Evolutionary conservation across 2,113 vertebrate genomes (phyloP).

Genomic region (Epinephelus lanceolatus): DNA sequence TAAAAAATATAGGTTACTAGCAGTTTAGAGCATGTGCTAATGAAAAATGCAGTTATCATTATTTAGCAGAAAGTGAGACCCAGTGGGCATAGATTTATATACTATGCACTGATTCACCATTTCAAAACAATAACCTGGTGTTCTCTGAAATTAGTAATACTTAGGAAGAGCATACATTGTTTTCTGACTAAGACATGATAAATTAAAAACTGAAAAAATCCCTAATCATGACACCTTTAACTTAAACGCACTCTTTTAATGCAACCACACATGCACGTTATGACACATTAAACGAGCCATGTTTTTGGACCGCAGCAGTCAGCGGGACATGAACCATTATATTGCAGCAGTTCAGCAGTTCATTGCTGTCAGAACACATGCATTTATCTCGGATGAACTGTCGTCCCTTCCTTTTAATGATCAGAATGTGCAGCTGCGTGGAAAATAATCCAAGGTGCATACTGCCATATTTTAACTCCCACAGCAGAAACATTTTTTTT

Average conservation of each 20-base stretch:
- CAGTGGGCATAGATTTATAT: not conserved
- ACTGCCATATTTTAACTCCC: constrained; percentile 51
- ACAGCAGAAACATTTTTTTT: constrained; percentile 51
- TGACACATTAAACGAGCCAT: constrained; percentile 10
- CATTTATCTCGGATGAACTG: constrained; percentile 49
- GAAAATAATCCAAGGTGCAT: constrained; percentile 58
- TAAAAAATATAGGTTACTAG: too few relatives aligned
- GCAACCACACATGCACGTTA: not conserved
- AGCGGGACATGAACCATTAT: constrained; percentile 20
- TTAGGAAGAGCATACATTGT: not conserved
- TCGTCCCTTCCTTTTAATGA: constrained; percentile 56
- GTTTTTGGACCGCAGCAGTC: constrained; percentile 19
- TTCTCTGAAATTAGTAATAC: not conserved
- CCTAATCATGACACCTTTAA: not conserved
- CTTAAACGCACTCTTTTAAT: not conserved
- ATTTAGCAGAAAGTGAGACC: not conserved
- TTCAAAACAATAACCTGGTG: not conserved
- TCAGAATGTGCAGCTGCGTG: constrained; percentile 59
- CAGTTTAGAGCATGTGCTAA: too few relatives aligned
- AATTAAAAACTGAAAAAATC: not conserved
- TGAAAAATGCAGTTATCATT: not conserved
- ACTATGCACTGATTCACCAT: not conserved
- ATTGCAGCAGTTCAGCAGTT: constrained; percentile 47
- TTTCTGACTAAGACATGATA: not conserved
- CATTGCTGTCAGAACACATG: constrained; percentile 38